phyloP scores from a whole-genome alignment of 2,113 vertebrate species.

The Megaptera novaeangliae region DNA sequence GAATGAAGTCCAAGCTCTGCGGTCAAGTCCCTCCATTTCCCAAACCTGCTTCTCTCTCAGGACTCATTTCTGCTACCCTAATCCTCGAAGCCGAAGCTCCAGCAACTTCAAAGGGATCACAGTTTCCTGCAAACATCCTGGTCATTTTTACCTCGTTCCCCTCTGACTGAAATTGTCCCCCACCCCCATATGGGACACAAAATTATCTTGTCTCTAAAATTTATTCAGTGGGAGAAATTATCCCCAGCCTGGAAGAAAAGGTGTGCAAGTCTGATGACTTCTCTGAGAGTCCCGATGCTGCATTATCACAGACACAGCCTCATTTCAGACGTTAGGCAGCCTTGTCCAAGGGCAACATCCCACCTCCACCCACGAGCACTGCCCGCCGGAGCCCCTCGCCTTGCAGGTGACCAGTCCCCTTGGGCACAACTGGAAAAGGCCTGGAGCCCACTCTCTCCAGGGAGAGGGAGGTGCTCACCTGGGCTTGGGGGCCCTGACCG shows the following conservation, averaged over 20 bases:
- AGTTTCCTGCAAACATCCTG: background rate
- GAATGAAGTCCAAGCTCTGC: background rate
- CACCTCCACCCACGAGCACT: background rate
- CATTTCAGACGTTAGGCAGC: background rate
- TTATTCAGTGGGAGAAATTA: background rate
- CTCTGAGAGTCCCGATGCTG: background rate
- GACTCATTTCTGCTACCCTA: background rate
- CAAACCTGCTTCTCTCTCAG: background rate
- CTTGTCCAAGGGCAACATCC: background rate
- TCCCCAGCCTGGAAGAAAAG: background rate
- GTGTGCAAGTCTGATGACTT: background rate
- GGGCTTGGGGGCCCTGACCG: too few relatives aligned
- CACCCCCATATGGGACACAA: background rate
- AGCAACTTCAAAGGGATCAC: background rate
- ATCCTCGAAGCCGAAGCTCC: background rate
- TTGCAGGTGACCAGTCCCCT: background rate
- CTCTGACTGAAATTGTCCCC: background rate
- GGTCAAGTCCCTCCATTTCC: background rate
- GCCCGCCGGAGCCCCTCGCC: background rate
- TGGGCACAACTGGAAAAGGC: background rate
- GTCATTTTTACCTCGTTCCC: background rate
- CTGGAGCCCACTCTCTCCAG: background rate
- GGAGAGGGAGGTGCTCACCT: background rate
- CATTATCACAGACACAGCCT: background rate
- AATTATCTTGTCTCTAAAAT: background rate